Evolutionary conservation across 2,113 vertebrate genomes (phyloP).

Genomic region (Phrynocephalus versicolor): DNA sequence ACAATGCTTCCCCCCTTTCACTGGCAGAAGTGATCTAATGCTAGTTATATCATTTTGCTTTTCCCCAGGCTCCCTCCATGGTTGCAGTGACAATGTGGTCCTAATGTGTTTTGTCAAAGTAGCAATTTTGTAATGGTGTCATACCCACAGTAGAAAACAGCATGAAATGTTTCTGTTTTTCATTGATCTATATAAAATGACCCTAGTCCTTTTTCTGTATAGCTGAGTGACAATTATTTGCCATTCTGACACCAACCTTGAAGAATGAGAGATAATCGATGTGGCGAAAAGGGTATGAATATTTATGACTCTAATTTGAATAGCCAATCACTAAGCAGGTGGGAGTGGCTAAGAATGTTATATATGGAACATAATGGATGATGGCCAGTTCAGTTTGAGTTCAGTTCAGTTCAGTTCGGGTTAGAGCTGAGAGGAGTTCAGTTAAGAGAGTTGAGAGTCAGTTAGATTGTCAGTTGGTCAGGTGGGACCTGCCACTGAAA

Average conservation of each 20-base stretch:
- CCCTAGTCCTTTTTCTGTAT: conserved; percentile 41
- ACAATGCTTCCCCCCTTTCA: background rate
- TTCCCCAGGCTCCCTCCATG: conserved; percentile 8
- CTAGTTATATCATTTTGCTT: conserved; percentile 32
- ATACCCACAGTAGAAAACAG: conserved; percentile 47
- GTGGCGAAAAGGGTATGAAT: too few species aligned
- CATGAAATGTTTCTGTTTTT: conserved; percentile 50
- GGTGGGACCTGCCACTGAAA: too few species aligned
- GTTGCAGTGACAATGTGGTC: conserved; percentile 27
- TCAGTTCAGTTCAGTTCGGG: too few species aligned
- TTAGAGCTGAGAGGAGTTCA: too few species aligned
- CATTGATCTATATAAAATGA: conserved; percentile 54
- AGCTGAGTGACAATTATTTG: conserved; percentile 59
- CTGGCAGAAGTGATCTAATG: background rate
- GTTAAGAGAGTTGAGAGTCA: too few species aligned
- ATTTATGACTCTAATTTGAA: too few species aligned
- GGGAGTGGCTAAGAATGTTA: too few species aligned
- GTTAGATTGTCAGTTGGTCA: too few species aligned
- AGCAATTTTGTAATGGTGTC: conserved; percentile 40
- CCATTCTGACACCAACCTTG: conserved; percentile 42
- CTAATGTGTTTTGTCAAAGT: conserved; percentile 51
- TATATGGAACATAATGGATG: too few species aligned
- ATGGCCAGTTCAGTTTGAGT: too few species aligned
- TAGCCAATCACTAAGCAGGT: too few species aligned
- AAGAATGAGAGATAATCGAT: conserved; percentile 54